Evolutionary conservation across 2,888 invertebrate genomes (phyloP).

Genomic region (Melanargia galathea): DNA sequence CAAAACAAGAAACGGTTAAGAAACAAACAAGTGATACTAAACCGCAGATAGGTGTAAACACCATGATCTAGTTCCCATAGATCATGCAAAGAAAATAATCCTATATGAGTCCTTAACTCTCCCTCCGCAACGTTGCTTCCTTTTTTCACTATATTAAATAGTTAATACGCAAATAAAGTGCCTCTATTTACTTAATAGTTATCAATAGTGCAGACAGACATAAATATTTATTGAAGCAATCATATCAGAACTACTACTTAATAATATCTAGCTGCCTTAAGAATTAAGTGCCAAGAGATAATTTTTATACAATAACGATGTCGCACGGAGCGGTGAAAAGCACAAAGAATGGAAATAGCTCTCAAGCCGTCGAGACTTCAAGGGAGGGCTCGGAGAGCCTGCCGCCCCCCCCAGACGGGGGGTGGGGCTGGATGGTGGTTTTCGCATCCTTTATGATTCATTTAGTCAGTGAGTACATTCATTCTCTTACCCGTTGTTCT

Average conservation of each 20-base stretch:
- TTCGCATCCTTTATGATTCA: constrained; percentile 98
- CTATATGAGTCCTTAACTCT: constrained; percentile 25
- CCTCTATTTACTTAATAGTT: constrained; percentile 42
- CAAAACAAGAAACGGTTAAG: constrained; percentile 34
- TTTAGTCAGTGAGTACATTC: constrained; percentile 90
- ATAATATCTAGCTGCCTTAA: constrained; percentile 32
- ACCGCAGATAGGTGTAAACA: constrained; percentile 59
- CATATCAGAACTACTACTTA: constrained; percentile 10
- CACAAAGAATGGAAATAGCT: constrained; percentile 62
- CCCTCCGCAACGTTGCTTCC: constrained; percentile 40
- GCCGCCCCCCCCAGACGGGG: constrained; percentile 93
- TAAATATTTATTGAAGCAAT: constrained; percentile 35
- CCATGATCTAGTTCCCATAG: constrained; percentile 63
- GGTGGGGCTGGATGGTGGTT: constrained; percentile 98
- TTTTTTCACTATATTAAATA: constrained; percentile 35
- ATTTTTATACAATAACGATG: constrained; percentile 52
- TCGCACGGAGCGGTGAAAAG: constrained; percentile 71
- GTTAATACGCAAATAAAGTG: constrained; percentile 40
- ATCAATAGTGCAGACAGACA: constrained; percentile 29
- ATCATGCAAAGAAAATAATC: constrained; percentile 49
- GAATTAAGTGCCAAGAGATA: constrained; percentile 46
- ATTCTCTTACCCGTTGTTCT: too few relatives aligned
- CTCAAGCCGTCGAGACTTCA: constrained; percentile 55
- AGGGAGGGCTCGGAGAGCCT: constrained; percentile 62
- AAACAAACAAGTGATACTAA: constrained; percentile 52